A percentile compares a stretch with the other conserved stretches of the same genome.
phyloP scores from a whole-genome alignment of 2,113 vertebrate species.

The Stercorarius parasiticus region DNA sequence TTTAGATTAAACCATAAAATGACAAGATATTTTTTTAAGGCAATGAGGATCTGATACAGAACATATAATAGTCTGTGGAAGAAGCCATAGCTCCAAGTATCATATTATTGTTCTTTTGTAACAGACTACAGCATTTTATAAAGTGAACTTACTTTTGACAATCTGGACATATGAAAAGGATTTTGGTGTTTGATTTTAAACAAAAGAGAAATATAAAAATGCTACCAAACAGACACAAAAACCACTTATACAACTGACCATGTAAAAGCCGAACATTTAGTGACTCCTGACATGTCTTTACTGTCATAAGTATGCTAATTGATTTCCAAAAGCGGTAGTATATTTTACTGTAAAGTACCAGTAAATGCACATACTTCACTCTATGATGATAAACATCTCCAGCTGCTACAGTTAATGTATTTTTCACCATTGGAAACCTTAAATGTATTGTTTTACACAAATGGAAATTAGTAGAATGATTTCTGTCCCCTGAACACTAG shows the following conservation, averaged over 20 bases:
- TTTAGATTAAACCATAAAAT: background rate
- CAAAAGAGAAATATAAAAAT: background rate
- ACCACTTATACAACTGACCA: background rate
- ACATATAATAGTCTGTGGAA: background rate
- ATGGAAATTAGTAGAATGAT: background rate
- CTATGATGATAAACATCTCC: background rate
- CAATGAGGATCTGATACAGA: background rate
- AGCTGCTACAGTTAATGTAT: background rate
- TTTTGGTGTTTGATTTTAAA: background rate
- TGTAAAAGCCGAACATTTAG: rapidly evolving
- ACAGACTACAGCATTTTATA: background rate
- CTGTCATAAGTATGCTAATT: background rate
- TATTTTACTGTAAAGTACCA: background rate
- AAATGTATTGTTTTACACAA: background rate
- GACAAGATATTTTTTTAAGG: background rate
- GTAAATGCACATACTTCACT: background rate
- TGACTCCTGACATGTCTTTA: background rate
- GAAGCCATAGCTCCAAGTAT: background rate
- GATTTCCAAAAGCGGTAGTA: background rate
- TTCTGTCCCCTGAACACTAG: background rate
- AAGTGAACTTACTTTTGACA: background rate
- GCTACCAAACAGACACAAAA: background rate
- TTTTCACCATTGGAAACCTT: background rate
- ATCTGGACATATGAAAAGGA: background rate
- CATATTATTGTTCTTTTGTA: background rate